Evolutionary conservation across 2,797 vertebrate genomes (phyloP).

Genomic region (Paedocypris micromegethes): DNA sequence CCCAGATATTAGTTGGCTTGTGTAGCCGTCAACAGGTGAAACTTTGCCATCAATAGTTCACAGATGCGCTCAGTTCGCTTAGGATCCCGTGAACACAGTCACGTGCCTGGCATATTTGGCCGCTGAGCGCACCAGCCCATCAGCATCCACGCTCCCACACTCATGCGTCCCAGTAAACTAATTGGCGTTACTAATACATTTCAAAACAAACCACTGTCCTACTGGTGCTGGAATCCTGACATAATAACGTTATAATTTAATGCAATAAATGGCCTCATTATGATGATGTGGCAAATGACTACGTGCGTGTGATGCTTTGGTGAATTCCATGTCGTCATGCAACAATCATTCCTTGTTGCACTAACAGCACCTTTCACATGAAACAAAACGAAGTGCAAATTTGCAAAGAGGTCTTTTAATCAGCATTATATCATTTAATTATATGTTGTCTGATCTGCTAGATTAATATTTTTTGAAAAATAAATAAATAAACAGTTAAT

Average conservation of each 20-base stretch:
- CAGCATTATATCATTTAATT: no score
- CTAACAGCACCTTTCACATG: slow-evolving; percentile 48
- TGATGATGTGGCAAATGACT: slow-evolving; percentile 63
- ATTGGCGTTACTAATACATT: slow-evolving; percentile 77
- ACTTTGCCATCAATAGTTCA: slow-evolving; percentile 30
- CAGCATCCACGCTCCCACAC: slow-evolving; percentile 47
- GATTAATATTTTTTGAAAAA: no score
- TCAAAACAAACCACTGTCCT: slow-evolving; percentile 66
- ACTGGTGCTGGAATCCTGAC: slow-evolving; percentile 70
- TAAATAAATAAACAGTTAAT: no score
- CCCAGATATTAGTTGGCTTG: not conserved
- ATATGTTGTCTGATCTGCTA: no score
- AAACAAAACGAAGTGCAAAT: slow-evolving; percentile 3
- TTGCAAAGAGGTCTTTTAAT: no score
- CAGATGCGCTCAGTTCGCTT: slow-evolving; percentile 46
- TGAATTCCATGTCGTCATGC: slow-evolving; percentile 27
- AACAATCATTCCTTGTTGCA: slow-evolving; percentile 67
- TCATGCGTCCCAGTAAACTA: slow-evolving; percentile 70
- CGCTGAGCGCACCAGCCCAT: slow-evolving; percentile 37
- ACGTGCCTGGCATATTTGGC: slow-evolving; percentile 45
- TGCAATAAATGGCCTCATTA: slow-evolving; percentile 71
- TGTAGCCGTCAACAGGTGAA: slow-evolving; percentile 40
- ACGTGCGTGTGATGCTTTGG: slow-evolving; percentile 51
- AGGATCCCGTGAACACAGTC: slow-evolving; percentile 45
- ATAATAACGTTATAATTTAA: slow-evolving; percentile 68